Percentiles rank a stretch among this genome's conserved stretches.
Evolutionary conservation across 2,888 invertebrate species (phyloP).

Genomic region (Periphyllus acericola): DNA sequence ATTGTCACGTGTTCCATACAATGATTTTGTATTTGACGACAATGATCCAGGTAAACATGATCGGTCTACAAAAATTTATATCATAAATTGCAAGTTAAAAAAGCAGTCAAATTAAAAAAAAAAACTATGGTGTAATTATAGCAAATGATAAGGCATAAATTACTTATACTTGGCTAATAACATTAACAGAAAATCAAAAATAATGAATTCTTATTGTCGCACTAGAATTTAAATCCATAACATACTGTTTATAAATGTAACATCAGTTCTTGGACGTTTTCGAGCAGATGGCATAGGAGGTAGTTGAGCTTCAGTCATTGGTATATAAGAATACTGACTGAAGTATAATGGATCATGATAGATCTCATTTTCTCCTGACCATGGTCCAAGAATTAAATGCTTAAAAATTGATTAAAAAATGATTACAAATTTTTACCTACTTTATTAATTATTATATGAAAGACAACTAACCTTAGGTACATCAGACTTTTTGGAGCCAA

Average conservation of each 20-base stretch:
- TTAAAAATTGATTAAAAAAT: conserved; percentile 39
- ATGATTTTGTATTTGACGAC: conserved; percentile 31
- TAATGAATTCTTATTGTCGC: neutral
- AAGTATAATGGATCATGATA: conserved; percentile 59
- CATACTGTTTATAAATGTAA: conserved; percentile 56
- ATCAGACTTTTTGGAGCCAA: conserved; percentile 61
- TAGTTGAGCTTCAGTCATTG: conserved; percentile 59
- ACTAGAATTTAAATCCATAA: neutral
- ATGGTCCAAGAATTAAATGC: conserved; percentile 59
- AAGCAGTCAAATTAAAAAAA: neutral
- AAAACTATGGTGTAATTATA: neutral
- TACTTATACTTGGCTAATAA: neutral
- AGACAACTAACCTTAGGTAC: conserved; percentile 56
- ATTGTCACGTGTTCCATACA: conserved; percentile 37
- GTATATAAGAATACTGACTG: conserved; percentile 51
- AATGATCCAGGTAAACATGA: conserved; percentile 48
- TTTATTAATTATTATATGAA: conserved; percentile 25
- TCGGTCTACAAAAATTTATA: conserved; percentile 28
- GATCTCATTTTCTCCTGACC: conserved; percentile 54
- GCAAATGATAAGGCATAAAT: neutral
- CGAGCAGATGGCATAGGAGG: conserved; percentile 58
- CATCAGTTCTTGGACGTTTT: conserved; percentile 57
- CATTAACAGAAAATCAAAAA: neutral
- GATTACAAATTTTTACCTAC: conserved; percentile 14
- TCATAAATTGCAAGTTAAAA: neutral